A percentile compares a stretch with the other conserved stretches of the same genome.
Conservation (phyloP, 2,113 vertebrate species). For the Strix uralensis region DNA sequence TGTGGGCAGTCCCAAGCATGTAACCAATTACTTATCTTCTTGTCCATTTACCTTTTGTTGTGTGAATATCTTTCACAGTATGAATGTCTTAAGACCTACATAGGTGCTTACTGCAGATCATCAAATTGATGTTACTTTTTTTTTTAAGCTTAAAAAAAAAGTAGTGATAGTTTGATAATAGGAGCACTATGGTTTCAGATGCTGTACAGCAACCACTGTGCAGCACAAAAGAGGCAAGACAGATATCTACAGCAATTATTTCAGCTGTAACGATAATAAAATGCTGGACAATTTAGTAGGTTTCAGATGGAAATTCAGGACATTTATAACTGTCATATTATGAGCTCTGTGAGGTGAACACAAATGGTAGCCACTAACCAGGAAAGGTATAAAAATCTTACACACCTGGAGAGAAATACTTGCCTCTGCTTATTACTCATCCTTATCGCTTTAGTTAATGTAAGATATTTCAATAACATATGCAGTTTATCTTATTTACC, state of each 20-base stretch:
- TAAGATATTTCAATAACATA: not conserved
- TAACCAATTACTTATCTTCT: conserved; percentile 50
- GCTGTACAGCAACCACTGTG: not conserved
- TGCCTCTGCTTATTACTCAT: not conserved
- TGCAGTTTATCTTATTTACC: not conserved
- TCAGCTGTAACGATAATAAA: not conserved
- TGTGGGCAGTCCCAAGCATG: conserved; percentile 37
- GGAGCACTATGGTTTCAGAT: not conserved
- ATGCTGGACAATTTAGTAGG: not conserved
- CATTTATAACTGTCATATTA: not conserved
- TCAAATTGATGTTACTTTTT: not conserved
- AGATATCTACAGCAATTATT: conserved; percentile 41
- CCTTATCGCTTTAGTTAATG: not conserved
- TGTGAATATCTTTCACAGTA: conserved; percentile 59
- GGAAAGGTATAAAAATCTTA: not conserved
- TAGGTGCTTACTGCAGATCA: conserved; percentile 18
- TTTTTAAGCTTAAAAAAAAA: not conserved
- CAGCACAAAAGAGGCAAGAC: not conserved
- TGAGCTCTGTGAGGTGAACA: not conserved
- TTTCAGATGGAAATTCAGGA: not conserved
- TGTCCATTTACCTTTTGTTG: conserved; percentile 50
- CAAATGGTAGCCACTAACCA: not conserved
- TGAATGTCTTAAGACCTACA: conserved; percentile 38
- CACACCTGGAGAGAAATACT: not conserved
- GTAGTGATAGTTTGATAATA: not conserved